Evolutionary conservation across 2,113 vertebrate species (phyloP).

Genomic region (Paraplagusia blochii): DNA sequence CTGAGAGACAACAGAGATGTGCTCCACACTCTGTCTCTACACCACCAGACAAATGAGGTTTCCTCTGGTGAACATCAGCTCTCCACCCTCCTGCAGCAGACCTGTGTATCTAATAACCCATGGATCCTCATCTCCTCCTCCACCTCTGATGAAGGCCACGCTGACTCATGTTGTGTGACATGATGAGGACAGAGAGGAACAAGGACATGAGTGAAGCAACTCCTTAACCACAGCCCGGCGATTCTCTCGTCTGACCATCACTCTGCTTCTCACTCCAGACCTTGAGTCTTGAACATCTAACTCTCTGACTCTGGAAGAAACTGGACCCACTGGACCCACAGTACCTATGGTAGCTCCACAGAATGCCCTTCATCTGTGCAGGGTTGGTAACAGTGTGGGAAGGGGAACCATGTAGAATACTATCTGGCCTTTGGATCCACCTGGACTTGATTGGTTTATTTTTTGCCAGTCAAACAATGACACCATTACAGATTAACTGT

Average conservation of each 20-base stretch:
- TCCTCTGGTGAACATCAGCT: conserved; percentile 36
- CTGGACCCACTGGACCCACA: too few relatives aligned
- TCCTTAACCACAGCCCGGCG: conserved; percentile 53
- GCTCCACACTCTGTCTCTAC: conserved; percentile 56
- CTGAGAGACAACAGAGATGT: conserved; percentile 56
- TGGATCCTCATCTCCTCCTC: conserved; percentile 28
- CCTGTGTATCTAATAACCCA: conserved; percentile 33
- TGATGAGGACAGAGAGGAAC: conserved; percentile 49
- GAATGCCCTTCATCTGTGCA: too few relatives aligned
- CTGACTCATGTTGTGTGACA: conserved; percentile 55
- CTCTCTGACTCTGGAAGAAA: too few relatives aligned
- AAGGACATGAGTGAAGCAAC: conserved; percentile 68
- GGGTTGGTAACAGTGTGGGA: too few relatives aligned
- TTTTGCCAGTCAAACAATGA: too few relatives aligned
- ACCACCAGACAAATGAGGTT: conserved; percentile 58
- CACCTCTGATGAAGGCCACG: conserved; percentile 11
- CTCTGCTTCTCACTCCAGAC: background rate
- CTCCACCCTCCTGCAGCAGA: conserved; percentile 22
- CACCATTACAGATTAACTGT: too few relatives aligned
- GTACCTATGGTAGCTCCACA: too few relatives aligned
- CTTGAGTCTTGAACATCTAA: too few relatives aligned
- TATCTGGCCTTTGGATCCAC: too few relatives aligned
- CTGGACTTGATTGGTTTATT: too few relatives aligned
- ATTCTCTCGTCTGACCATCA: conserved; percentile 4
- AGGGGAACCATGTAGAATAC: too few relatives aligned